These are phyloP conservation scores for Lydus trimaculatus DNA, from an alignment of 2,888 invertebrate species.

Conservation along the genomic window DNA sequence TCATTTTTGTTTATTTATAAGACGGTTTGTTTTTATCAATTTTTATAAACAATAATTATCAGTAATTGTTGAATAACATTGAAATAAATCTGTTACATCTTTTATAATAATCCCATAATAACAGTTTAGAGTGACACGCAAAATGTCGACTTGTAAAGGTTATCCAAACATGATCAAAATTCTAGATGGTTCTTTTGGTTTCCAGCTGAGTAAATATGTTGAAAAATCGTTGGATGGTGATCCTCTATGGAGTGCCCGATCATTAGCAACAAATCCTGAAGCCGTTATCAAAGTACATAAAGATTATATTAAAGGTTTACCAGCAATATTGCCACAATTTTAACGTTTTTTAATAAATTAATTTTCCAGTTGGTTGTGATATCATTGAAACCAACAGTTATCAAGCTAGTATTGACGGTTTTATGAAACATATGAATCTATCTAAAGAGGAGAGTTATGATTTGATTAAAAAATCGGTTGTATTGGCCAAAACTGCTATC, in stretches of 20 bases:
- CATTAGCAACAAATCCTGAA: constrained; percentile 75
- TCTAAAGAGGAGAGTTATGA: constrained; percentile 69
- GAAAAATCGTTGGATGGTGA: constrained; percentile 77
- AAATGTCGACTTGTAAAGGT: neutral
- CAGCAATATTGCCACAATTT: neutral
- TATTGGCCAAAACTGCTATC: constrained; percentile 74
- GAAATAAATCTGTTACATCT: neutral
- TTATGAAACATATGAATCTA: constrained; percentile 73
- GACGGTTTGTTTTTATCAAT: neutral
- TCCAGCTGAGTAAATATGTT: constrained; percentile 75
- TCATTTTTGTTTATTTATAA: too few species aligned
- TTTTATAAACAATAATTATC: neutral
- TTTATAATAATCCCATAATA: neutral
- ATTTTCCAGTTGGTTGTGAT: constrained; percentile 75
- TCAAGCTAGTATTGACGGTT: constrained; percentile 80
- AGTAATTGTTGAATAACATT: neutral
- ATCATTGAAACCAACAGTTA: constrained; percentile 86
- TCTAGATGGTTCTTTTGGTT: constrained; percentile 76
- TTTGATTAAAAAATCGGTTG: constrained; percentile 74
- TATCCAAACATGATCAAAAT: too few species aligned
- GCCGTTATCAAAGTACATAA: constrained; percentile 79
- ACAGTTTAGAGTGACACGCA: neutral
- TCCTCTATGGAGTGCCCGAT: constrained; percentile 84
- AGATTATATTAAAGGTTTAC: constrained; percentile 74
- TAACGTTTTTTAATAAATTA: neutral